Conservation (phyloP, 2,888 invertebrate genomes). For the Trichopria drosophilae region DNA sequence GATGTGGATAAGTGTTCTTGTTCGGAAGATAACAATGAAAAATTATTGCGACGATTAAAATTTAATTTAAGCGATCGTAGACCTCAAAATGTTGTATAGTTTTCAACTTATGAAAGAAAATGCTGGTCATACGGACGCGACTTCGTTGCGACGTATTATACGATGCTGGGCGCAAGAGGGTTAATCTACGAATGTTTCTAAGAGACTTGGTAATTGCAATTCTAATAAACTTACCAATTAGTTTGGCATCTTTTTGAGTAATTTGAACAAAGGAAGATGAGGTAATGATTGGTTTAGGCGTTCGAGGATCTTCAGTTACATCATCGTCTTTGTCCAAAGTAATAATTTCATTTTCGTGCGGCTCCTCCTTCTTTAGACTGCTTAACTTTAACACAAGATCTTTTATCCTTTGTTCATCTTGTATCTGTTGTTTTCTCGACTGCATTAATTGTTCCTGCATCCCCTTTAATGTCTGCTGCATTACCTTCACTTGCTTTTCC, state of each 20-base stretch:
- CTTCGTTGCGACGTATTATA: too few species aligned
- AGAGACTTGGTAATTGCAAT: too few species aligned
- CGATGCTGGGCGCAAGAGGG: too few species aligned
- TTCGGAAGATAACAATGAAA: too few species aligned
- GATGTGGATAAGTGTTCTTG: too few species aligned
- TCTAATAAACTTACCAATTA: constrained; percentile 70
- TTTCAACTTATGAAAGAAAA: too few species aligned
- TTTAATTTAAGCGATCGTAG: too few species aligned
- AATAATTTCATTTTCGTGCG: constrained; percentile 58
- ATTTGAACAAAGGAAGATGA: constrained; percentile 51
- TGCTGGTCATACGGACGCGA: too few species aligned
- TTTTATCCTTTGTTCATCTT: constrained; percentile 62
- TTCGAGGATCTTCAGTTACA: constrained; percentile 51
- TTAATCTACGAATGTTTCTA: too few species aligned
- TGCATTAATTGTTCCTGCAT: constrained; percentile 67
- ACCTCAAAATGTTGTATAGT: too few species aligned
- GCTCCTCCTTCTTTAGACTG: constrained; percentile 53
- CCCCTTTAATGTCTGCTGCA: constrained; percentile 68
- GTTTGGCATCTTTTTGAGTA: constrained; percentile 69
- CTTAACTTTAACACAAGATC: constrained; percentile 59
- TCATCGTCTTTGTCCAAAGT: constrained; percentile 59
- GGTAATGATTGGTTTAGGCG: constrained; percentile 46
- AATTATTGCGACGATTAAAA: too few species aligned
- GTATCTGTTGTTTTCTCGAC: constrained; percentile 61
- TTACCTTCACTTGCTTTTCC: constrained; percentile 78